Evolutionary conservation across 2,113 vertebrate genomes (phyloP).

Genomic region (Cichladusa arquata): DNA sequence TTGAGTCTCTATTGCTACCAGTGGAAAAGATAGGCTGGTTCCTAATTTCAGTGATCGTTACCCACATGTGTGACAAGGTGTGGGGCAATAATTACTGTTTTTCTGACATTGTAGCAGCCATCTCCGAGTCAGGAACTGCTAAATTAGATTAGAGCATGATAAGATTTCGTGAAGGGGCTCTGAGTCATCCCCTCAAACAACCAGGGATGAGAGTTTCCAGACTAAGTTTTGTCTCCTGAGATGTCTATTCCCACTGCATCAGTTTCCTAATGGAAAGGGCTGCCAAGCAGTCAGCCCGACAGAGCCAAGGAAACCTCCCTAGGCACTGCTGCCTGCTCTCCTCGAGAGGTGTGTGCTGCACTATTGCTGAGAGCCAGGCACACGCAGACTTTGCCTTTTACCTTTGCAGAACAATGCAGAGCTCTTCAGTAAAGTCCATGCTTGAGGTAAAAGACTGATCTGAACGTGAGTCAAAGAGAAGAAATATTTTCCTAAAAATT

Average conservation of each 20-base stretch:
- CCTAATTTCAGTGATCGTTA: background rate
- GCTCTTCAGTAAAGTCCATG: background rate
- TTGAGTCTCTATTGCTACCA: background rate
- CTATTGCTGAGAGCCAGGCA: background rate
- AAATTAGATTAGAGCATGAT: background rate
- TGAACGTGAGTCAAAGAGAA: background rate
- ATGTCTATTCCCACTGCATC: background rate
- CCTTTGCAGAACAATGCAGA: background rate
- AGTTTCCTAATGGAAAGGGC: background rate
- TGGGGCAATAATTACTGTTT: background rate
- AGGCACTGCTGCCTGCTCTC: background rate
- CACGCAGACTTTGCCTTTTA: background rate
- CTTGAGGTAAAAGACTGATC: background rate
- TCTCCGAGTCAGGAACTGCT: background rate
- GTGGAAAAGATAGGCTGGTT: background rate
- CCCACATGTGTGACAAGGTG: background rate
- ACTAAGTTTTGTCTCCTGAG: background rate
- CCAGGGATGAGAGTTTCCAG: background rate
- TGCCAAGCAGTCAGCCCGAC: background rate
- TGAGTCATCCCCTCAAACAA: background rate
- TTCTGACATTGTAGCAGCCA: background rate
- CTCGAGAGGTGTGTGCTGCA: rapidly evolving
- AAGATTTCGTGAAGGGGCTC: background rate
- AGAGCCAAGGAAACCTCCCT: background rate
- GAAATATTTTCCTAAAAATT: background rate